Evolutionary conservation across 2,797 vertebrate genomes (phyloP).

Genomic region (Phataginus tetradactyla): DNA sequence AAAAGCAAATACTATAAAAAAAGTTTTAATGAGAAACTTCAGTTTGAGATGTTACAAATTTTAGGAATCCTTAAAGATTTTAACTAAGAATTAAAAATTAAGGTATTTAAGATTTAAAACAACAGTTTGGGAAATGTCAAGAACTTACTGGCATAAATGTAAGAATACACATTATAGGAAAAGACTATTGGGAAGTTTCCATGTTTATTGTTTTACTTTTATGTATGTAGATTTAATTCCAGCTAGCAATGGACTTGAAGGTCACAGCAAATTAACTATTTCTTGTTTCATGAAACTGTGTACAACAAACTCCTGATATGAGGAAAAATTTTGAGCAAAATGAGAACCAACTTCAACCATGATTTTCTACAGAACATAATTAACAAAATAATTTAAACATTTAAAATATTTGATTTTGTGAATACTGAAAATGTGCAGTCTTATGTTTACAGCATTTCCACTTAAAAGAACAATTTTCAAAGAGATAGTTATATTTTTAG

Average conservation of each 20-base stretch:
- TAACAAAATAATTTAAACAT: conserved; percentile 58
- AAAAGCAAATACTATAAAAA: neutral
- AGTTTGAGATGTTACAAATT: neutral
- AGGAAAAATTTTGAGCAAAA: conserved; percentile 19
- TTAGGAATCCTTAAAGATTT: conserved; percentile 7
- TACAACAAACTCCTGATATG: conserved; percentile 31
- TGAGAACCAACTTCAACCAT: conserved; percentile 34
- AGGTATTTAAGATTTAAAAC: conserved; percentile 35
- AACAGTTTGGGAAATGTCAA: conserved; percentile 26
- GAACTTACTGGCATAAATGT: conserved; percentile 22
- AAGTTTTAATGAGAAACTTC: neutral
- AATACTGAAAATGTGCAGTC: conserved; percentile 6
- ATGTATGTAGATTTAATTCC: conserved; percentile 41
- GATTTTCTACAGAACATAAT: conserved; percentile 45
- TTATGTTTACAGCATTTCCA: conserved; percentile 58
- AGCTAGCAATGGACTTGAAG: conserved; percentile 42
- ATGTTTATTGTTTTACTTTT: conserved; percentile 64
- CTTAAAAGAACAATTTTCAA: conserved; percentile 56
- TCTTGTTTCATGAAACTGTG: neutral
- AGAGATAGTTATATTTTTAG: conserved; percentile 43
- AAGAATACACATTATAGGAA: conserved; percentile 49
- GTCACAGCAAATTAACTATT: conserved; percentile 31
- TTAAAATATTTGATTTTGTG: conserved; percentile 55
- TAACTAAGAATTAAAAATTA: conserved; percentile 25
- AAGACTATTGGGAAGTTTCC: conserved; percentile 35